phyloP scores from a whole-genome alignment of 2,888 invertebrate species.

The Orthosia cruda region DNA sequence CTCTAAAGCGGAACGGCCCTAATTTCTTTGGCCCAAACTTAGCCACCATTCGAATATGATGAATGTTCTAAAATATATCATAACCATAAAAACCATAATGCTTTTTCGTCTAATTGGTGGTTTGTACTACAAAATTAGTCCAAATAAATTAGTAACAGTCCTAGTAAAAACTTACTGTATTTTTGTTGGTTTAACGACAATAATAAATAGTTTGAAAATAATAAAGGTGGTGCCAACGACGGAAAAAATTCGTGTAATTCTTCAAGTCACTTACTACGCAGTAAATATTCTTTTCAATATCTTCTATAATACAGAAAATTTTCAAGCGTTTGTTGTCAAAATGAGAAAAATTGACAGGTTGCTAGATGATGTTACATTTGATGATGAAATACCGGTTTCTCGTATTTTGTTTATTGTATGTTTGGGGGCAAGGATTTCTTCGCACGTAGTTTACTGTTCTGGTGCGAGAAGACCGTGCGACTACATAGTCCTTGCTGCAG shows the following conservation, averaged over 20 bases:
- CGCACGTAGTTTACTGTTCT: neutral
- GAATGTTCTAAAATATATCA: neutral
- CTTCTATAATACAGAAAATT: neutral
- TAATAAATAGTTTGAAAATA: neutral
- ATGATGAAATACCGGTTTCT: neutral
- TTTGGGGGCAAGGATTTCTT: neutral
- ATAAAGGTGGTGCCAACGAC: too few relatives aligned
- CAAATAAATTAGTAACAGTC: neutral
- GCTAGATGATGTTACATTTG: neutral
- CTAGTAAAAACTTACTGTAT: conserved; percentile 2
- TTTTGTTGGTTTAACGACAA: neutral
- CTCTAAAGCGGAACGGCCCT: neutral
- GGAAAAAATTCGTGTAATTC: neutral
- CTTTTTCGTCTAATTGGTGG: conserved; percentile 1
- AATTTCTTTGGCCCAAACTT: neutral
- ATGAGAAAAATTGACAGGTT: neutral
- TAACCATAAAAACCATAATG: conserved; percentile 5
- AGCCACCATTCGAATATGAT: neutral
- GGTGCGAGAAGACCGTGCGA: neutral
- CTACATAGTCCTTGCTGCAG: neutral
- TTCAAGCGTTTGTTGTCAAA: neutral
- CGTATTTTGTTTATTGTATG: neutral
- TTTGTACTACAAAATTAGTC: conserved; percentile 1
- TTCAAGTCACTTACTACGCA: neutral
- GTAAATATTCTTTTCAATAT: neutral